Evolutionary conservation across 2,113 vertebrate species (phyloP).

Genomic region (Galbula dea): DNA sequence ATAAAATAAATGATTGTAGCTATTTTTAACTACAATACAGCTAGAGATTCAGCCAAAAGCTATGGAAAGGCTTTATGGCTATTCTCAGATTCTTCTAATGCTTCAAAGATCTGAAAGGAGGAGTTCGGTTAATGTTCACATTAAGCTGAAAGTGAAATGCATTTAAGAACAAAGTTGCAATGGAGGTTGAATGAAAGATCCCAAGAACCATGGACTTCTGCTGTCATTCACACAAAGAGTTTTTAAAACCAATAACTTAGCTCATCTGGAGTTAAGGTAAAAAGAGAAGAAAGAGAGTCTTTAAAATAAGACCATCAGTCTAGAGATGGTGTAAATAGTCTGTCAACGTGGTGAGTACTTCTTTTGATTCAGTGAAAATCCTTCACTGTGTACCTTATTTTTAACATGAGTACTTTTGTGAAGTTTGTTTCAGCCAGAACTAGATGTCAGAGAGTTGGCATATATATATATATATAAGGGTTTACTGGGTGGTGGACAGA

Average conservation of each 20-base stretch:
- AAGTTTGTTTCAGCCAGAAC: not conserved
- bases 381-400: not conserved
- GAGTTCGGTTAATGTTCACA: not conserved
- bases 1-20: not conserved
- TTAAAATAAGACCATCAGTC: not conserved
- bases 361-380: not conserved
- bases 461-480: not conserved
- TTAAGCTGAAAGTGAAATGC: not conserved
- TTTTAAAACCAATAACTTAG: not conserved
- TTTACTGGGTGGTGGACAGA: not conserved
- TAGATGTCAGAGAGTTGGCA: not conserved
- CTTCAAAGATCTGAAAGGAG: not conserved
- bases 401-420: not conserved
- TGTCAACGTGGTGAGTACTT: not conserved
- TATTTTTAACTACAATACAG: not conserved
- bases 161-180: not conserved
- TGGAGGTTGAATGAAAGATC: not conserved
- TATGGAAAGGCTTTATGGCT: not conserved
- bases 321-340: not conserved
- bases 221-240: not conserved
- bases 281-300: not conserved
- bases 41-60: not conserved
- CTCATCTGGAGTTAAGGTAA: not conserved
- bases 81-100: not conserved
- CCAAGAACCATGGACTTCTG: not conserved